Conservation (phyloP, 2,888 invertebrate species). For the Caenorhabditis doughertyi region DNA sequence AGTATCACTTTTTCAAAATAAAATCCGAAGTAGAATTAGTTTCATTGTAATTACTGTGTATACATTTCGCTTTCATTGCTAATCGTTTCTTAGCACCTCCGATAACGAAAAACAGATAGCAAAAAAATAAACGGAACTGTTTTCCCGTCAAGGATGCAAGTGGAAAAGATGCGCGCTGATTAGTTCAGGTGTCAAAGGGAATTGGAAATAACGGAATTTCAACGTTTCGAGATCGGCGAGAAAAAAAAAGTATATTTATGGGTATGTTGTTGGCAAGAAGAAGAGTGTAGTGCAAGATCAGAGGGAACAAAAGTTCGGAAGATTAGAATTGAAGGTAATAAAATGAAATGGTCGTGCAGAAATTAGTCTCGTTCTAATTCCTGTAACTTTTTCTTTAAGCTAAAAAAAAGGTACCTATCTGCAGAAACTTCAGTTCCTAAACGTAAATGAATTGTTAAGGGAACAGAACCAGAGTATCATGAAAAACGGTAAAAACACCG, state of each 20-base stretch:
- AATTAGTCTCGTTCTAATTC: too few relatives aligned
- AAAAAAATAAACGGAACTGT: slow-evolving; percentile 60
- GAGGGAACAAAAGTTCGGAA: slow-evolving; percentile 26
- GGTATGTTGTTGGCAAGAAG: slow-evolving; percentile 5
- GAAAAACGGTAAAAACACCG: too few relatives aligned
- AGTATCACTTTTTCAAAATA: neutral
- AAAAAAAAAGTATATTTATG: slow-evolving; percentile 8
- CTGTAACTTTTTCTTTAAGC: too few relatives aligned
- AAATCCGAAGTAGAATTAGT: slow-evolving; percentile 26
- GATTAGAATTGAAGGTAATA: slow-evolving; percentile 2
- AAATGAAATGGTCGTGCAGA: too few relatives aligned
- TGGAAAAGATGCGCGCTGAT: slow-evolving; percentile 45
- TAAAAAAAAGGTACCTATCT: too few relatives aligned
- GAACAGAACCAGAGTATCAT: too few relatives aligned
- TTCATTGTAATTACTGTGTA: slow-evolving; percentile 55
- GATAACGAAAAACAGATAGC: slow-evolving; percentile 28
- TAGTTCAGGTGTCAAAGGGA: slow-evolving; percentile 39
- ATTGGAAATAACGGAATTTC: slow-evolving; percentile 35
- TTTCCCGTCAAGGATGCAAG: slow-evolving; percentile 50
- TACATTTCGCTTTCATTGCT: slow-evolving; percentile 58
- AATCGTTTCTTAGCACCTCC: slow-evolving; percentile 62
- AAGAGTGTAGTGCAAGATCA: neutral
- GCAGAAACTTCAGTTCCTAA: too few relatives aligned
- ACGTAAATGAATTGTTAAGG: too few relatives aligned
- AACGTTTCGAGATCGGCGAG: slow-evolving; percentile 20